Evolutionary conservation across 1,140 invertebrate genomes (phyloP).

Genomic region (Drosophila pectinifera): DNA sequence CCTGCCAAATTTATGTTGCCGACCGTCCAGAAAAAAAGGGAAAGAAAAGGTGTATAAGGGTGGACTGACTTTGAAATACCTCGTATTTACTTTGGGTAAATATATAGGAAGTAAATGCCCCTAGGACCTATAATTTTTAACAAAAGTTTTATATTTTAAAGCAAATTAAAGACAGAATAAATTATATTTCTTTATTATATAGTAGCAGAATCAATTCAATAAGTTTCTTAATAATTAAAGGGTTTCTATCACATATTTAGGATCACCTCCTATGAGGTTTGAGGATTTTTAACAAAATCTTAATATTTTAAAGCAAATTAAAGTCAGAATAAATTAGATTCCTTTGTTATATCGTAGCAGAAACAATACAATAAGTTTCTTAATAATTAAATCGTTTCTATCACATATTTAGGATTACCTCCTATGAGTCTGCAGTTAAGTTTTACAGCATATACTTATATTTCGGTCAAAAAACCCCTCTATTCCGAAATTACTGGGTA

Average conservation of each 20-base stretch:
- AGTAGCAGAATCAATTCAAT: not conserved
- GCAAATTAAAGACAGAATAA: no score
- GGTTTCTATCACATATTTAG: not conserved
- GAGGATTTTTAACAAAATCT: no score
- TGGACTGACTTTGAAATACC: not conserved
- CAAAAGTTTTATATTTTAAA: not conserved
- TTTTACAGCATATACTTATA: not conserved
- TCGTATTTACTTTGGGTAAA: not conserved
- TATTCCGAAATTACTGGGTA: not conserved
- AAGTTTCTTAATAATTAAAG: not conserved
- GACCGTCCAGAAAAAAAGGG: conserved; percentile 32
- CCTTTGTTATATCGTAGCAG: no score
- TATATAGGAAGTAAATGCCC: not conserved
- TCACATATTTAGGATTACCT: not conserved
- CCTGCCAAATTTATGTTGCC: conserved; percentile 67
- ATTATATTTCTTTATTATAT: no score
- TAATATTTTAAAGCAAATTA: not conserved
- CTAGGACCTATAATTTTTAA: no score
- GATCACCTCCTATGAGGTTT: not conserved
- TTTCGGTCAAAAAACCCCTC: not conserved
- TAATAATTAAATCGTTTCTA: not conserved
- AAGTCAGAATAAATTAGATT: no score
- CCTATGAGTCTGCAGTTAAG: not conserved
- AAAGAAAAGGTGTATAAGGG: not conserved
- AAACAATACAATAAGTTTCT: not conserved